Evolutionary conservation across 2,888 invertebrate species (phyloP), one percentile per base, ranked within the genome.

Genomic region (Phalera bucephala): DNA sequence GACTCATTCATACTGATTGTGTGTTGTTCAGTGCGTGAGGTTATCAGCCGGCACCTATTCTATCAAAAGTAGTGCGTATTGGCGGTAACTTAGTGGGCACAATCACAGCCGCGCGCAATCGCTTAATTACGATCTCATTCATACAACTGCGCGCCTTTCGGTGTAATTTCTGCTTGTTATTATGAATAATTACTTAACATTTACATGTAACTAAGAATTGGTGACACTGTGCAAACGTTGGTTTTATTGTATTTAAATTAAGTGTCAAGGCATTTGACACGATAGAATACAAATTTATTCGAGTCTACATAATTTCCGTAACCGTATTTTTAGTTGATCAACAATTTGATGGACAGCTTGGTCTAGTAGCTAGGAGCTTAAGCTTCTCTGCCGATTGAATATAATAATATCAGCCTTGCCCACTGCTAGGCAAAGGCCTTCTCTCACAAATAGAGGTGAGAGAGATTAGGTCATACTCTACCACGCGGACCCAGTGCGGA

Each of bases 41-140:
- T 26, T 26, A 26, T 26, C 26, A 26, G 1, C 11, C 13, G 13
- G 26, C 13, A 8, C n/a, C 13, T 13, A 10, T 7, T 26, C n/a
- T 26, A 21, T 31, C 21, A 14, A 17, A 14, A 15, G 12, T 39
- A 46, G 45, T 43, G 35, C 51, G 47, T 45, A 38, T 29, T 14
- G 33, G 26, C 22, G 26, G 41, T 45, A 50, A 50, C 27, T 43
- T 50, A 45, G 42, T 48, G 44, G 46, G 44, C 43, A 36, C 45
- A 45, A 50, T 45, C 45, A 52, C 45, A 46, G 40, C 31, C 32
- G 40, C 42, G 40, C 22, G 36, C 48, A 45, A 52, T 52, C 45
- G 48, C 45, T 52, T 52, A 52, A 50, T 52, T 48, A 46, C 47
- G 36, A 9, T 37, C 44, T 40, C 27, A 27, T 27, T 27, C 27